A percentile compares a stretch with the other conserved stretches of the same genome.
Conservation (phyloP, 1,140 invertebrate species). For the Ylistrum balloti region DNA sequence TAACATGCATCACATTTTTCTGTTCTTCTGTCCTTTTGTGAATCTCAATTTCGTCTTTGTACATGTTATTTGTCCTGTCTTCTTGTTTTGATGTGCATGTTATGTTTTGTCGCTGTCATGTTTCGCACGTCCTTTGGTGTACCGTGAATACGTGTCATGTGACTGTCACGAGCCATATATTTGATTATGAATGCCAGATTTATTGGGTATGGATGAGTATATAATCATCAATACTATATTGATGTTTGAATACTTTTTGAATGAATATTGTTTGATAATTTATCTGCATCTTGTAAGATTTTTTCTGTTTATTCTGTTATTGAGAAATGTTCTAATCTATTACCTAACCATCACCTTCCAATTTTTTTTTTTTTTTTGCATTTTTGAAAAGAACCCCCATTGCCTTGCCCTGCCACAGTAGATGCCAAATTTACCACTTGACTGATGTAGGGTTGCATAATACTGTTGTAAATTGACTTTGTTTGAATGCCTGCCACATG, state of each 20-base stretch:
- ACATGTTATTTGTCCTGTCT: neutral
- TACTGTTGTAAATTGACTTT: neutral
- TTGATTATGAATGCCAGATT: neutral
- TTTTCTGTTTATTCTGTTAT: neutral
- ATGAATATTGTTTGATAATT: neutral
- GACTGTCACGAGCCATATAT: neutral
- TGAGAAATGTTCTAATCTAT: neutral
- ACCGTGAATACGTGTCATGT: neutral
- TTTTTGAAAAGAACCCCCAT: no score
- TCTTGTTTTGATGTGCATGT: neutral
- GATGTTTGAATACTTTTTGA: neutral
- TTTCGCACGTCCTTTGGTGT: neutral
- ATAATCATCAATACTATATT: neutral
- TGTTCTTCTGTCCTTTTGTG: neutral
- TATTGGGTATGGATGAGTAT: conserved; percentile 19
- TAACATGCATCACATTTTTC: conserved; percentile 19
- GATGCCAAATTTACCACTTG: neutral
- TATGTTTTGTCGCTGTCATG: neutral
- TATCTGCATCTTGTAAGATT: neutral
- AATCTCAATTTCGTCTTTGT: neutral
- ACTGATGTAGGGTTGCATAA: conserved; percentile 6
- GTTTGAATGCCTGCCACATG: conserved; percentile 10
- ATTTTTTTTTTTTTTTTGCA: neutral
- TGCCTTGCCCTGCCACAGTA: neutral
- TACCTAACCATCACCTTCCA: neutral